Evolutionary conservation across 2,888 invertebrate species (phyloP).

Genomic region (Clistopyga incitator): DNA sequence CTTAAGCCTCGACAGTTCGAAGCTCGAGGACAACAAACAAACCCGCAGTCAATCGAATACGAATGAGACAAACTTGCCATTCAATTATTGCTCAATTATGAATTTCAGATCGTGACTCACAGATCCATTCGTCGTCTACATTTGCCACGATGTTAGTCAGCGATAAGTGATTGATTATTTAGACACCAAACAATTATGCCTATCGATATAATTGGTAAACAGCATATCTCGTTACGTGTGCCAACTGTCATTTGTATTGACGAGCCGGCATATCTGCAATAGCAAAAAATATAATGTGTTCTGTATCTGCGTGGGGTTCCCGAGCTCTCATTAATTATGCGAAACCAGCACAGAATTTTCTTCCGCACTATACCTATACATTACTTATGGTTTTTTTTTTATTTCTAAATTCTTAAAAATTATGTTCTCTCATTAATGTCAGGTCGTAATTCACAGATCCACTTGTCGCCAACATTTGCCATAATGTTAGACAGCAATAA

Average conservation of each 20-base stretch:
- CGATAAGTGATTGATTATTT: no score
- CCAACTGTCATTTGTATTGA: conserved; percentile 18
- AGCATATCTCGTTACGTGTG: conserved; percentile 24
- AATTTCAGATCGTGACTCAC: no score
- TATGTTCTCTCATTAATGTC: not conserved
- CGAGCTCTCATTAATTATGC: conserved; percentile 54
- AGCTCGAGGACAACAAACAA: not conserved
- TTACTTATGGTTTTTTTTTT: no score
- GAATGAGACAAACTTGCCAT: not conserved
- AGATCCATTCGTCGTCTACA: no score
- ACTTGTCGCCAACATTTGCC: not conserved
- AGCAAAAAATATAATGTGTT: conserved; percentile 20
- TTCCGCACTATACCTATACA: conserved; percentile 14
- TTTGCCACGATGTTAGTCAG: no score
- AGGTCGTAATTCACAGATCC: not conserved
- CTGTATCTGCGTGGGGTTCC: conserved; percentile 9
- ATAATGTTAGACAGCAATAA: not conserved
- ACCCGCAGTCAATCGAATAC: not conserved
- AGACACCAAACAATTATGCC: not conserved
- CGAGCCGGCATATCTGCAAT: not conserved
- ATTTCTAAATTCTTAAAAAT: no score
- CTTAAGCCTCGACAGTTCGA: not conserved
- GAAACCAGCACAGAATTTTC: conserved; percentile 40
- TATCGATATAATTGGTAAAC: conserved; percentile 13
- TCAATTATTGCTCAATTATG: not conserved